Conservation (phyloP, 2,888 invertebrate genomes). For the Caenorhabditis sp. region DNA sequence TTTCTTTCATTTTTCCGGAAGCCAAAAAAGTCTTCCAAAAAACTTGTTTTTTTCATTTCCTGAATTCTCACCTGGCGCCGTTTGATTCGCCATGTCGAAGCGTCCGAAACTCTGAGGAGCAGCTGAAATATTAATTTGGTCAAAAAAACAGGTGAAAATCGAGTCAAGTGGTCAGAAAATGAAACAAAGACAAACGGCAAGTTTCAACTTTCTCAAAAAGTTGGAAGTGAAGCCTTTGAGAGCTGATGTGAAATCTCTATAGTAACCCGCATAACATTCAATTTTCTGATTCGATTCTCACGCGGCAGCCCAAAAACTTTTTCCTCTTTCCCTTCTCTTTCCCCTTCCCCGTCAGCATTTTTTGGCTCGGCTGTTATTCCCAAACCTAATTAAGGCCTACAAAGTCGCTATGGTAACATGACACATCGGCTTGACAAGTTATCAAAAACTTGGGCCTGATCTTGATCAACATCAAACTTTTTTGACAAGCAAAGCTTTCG, state of each 20-base stretch:
- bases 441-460: background rate
- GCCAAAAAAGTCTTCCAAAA: background rate
- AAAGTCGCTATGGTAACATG: constrained; percentile 26
- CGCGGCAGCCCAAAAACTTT: constrained; percentile 35
- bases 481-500: background rate
- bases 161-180: background rate
- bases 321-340: background rate
- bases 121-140: constrained; percentile 26
- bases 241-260: constrained; percentile 47
- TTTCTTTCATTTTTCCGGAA: background rate
- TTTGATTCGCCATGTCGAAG: constrained; percentile 40
- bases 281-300: constrained; percentile 46
- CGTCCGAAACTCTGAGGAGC: constrained; percentile 29
- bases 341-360: constrained; percentile 31
- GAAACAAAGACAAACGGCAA: background rate
- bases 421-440: constrained; percentile 1
- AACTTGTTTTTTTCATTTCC: too few relatives aligned
- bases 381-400: constrained; percentile 45
- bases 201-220: too few relatives aligned
- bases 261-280: constrained; percentile 64
- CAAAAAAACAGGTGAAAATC: background rate
- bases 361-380: constrained; percentile 26
- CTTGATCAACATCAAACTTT: constrained; percentile 9
- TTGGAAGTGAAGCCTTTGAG: constrained; percentile 49
- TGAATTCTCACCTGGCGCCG: constrained; percentile 58